Evolutionary conservation across 2,113 vertebrate species (phyloP).

Genomic region (Tenrec ecaudatus): DNA sequence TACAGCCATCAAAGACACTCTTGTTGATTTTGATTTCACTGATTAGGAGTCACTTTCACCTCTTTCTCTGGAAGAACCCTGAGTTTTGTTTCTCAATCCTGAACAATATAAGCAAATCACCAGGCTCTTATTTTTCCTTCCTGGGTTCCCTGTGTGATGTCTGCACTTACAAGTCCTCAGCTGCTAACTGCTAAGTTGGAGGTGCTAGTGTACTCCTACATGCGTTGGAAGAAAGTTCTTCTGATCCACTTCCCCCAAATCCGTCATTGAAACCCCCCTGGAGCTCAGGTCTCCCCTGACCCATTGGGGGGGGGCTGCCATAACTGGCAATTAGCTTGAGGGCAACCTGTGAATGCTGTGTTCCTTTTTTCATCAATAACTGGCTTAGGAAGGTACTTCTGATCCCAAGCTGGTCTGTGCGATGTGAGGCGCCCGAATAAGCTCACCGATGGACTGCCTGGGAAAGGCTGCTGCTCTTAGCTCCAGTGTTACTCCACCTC

Average conservation of each 20-base stretch:
- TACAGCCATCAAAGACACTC: background rate
- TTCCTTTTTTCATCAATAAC: conserved; percentile 13
- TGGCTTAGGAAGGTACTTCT: background rate
- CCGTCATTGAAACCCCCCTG: background rate
- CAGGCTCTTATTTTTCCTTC: background rate
- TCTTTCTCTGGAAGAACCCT: conserved; percentile 17
- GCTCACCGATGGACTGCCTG: background rate
- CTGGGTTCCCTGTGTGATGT: background rate
- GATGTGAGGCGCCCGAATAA: background rate
- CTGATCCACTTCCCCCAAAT: background rate
- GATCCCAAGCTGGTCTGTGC: background rate
- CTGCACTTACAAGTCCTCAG: background rate
- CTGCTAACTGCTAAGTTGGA: background rate
- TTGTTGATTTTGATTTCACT: background rate
- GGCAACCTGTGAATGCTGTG: background rate
- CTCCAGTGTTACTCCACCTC: background rate
- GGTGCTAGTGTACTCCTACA: background rate
- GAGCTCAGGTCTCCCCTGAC: background rate
- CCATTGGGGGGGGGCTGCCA: too few species aligned
- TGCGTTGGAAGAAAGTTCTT: background rate
- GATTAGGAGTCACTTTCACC: background rate
- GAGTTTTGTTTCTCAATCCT: background rate
- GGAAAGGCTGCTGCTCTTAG: background rate
- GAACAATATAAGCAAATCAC: background rate
- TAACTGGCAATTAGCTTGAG: background rate